Base-by-base conservation (phyloP, 1,140 invertebrate species). In the Drosophila bifasciata region DNA sequence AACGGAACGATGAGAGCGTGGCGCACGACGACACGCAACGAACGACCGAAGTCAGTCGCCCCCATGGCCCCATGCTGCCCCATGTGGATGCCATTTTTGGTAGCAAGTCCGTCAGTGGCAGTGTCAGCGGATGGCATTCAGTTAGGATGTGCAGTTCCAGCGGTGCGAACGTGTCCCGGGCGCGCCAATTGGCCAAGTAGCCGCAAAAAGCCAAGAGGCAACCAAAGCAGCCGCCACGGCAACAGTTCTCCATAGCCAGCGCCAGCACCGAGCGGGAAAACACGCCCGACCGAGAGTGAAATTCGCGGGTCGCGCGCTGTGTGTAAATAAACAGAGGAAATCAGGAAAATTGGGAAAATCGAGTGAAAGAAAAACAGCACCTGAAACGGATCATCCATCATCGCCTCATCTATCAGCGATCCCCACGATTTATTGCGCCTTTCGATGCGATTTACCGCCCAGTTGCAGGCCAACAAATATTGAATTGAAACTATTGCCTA, bases 71-170 rank as follows among this genome's bases (percentile, higher is more conserved):
- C 46, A 8, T 21, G 66, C 41, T 58, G 51, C 44, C 16, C 5
- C 25, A 36, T 78, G 74, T 63, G 70, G 52, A 62, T 63, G 71
- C 55, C 62, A 56, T 66, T 32, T 84, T 85, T 85, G 84, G 73
- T 81, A 81, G 81, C 74, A 86, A 80, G 53, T 61, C 68, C 63
- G 76, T 52, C 43, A 32, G 55, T 55, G 43, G 46, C 39, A 67
- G 8, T 17, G 41, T 39, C 36, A 58, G 58, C 57, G 41, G 32
- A 56, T 40, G 66, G 43, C 46, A 45, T 84, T 90, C 88, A 90
- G 88, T 90, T 89, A 90, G 85, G 88, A 90, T 90, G 88, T 90
- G 83, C 83, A 88, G 77, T 90, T 90, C 76, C 73, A 84, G 84
- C 79, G 83, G 88, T 88, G 81, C 88, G 83, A 88, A 90, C 83